phyloP scores from a whole-genome alignment of 2,797 vertebrate species.

The Brotula barbata region DNA sequence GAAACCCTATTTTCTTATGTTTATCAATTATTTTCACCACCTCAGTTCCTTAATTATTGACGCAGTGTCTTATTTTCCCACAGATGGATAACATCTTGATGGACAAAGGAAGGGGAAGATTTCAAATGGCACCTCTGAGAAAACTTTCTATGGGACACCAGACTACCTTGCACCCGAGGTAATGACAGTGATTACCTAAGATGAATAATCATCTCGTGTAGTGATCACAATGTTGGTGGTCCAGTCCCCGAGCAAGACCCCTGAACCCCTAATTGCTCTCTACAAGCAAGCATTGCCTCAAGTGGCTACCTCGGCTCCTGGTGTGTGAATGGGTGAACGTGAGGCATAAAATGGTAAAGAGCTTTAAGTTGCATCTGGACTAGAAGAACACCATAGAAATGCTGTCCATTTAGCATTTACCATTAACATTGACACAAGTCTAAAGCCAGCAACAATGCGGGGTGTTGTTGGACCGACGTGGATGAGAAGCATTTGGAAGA shows the following conservation, averaged over 20 bases:
- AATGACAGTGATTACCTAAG: slow-evolving; percentile 4
- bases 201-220: background rate
- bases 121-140: slow-evolving; percentile 96
- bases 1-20: background rate
- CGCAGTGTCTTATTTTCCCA: background rate
- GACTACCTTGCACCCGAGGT: slow-evolving; percentile 98
- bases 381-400: too few relatives aligned
- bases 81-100: slow-evolving; percentile 99
- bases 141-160: slow-evolving; percentile 96
- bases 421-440: slow-evolving; percentile 15
- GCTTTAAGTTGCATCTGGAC: too few relatives aligned
- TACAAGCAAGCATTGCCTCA: too few relatives aligned
- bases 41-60: background rate
- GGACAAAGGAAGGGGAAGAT: slow-evolving; percentile 98
- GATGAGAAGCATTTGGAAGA: slow-evolving; percentile 56
- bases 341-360: too few relatives aligned
- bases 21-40: background rate
- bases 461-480: slow-evolving; percentile 41
- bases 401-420: too few relatives aligned
- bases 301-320: too few relatives aligned
- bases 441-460: slow-evolving; percentile 33
- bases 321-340: too few relatives aligned
- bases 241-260: too few relatives aligned
- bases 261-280: too few relatives aligned
- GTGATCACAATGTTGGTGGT: too few relatives aligned